Evolutionary conservation across 2,797 vertebrate species (phyloP).

Genomic region (Cephalopachus bancanus): DNA sequence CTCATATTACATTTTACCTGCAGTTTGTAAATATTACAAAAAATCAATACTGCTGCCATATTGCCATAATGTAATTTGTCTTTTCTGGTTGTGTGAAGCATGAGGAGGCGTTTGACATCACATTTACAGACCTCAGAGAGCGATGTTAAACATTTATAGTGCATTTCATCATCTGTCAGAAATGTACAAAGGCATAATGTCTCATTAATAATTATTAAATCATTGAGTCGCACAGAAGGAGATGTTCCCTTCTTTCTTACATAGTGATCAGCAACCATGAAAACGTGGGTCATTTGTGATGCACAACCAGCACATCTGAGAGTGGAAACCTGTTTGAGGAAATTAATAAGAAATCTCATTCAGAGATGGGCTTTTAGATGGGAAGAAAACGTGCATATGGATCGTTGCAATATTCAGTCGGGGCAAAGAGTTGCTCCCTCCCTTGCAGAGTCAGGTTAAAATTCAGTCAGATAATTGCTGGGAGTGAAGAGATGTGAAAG

Average conservation of each 20-base stretch:
- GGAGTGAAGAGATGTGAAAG: constrained; percentile 71
- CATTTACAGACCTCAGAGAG: constrained; percentile 76
- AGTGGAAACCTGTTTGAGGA: constrained; percentile 68
- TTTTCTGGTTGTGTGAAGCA: constrained; percentile 74
- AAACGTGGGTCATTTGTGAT: constrained; percentile 69
- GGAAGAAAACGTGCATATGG: constrained; percentile 54
- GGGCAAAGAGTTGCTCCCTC: neutral
- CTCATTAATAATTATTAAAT: constrained; percentile 86
- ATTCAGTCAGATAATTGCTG: constrained; percentile 64
- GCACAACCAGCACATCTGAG: neutral
- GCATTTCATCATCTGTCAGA: constrained; percentile 81
- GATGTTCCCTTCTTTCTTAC: constrained; percentile 66
- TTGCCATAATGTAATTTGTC: constrained; percentile 73
- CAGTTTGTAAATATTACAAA: constrained; percentile 78
- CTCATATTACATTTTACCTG: constrained; percentile 68
- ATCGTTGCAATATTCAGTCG: constrained; percentile 30
- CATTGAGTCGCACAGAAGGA: neutral
- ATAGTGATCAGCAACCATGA: constrained; percentile 34
- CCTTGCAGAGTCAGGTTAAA: constrained; percentile 45
- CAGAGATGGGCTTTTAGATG: constrained; percentile 60
- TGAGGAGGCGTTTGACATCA: constrained; percentile 61
- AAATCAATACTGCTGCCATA: constrained; percentile 64
- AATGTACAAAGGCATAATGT: constrained; percentile 81
- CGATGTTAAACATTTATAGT: constrained; percentile 75
- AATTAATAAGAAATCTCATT: constrained; percentile 75